Percentiles rank a stretch among this genome's conserved stretches.
Evolutionary conservation across 2,113 vertebrate species (phyloP).

Genomic region (Lamprotornis superbus): DNA sequence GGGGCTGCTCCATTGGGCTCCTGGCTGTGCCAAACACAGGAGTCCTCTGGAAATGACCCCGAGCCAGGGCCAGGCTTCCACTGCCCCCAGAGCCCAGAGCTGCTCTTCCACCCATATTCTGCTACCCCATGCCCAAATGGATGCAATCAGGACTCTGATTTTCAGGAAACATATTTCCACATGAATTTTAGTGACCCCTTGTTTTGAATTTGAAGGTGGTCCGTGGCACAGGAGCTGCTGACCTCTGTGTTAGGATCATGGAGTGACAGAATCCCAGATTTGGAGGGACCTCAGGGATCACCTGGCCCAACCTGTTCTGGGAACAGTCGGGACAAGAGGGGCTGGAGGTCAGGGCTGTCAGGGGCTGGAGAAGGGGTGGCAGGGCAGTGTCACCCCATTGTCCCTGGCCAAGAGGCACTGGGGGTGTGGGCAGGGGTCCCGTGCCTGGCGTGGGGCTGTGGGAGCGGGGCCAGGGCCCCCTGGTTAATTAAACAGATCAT

Average conservation of each 20-base stretch:
- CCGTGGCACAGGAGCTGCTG: not conserved
- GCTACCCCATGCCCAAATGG: fast-evolving
- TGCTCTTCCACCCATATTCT: not conserved
- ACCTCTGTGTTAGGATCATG: fast-evolving
- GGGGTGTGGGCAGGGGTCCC: not conserved
- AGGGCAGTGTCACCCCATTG: not conserved
- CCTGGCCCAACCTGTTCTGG: not conserved
- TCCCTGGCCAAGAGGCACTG: not conserved
- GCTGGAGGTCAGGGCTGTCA: not conserved
- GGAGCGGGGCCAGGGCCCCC: not conserved
- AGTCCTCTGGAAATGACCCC: not conserved
- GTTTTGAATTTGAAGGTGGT: not conserved
- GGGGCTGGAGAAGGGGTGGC: not conserved
- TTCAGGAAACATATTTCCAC: not conserved
- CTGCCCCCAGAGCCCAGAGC: fast-evolving
- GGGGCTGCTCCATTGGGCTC: fast-evolving
- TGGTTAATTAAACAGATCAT: not conserved
- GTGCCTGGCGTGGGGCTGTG: not conserved
- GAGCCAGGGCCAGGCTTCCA: not conserved
- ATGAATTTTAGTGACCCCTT: fast-evolving
- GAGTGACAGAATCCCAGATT: not conserved
- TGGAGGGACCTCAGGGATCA: not conserved
- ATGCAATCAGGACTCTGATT: not conserved
- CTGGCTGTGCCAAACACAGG: not conserved
- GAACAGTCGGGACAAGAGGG: not conserved